phyloP scores from a whole-genome alignment of 2,888 invertebrate genomes.

The Hirtodrosophila histrioides region DNA sequence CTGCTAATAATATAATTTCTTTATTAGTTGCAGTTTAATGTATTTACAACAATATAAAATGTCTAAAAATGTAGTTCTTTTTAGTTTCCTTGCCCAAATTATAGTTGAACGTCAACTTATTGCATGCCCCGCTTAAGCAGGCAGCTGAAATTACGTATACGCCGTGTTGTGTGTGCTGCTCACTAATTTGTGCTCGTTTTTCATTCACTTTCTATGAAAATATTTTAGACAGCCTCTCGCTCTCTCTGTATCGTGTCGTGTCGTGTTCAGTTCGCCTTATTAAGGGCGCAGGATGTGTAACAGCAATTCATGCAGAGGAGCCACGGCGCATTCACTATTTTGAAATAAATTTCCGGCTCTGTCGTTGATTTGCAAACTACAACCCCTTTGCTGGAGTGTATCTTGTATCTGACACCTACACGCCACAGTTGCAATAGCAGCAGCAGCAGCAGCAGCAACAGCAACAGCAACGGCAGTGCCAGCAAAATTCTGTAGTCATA shows the following conservation, averaged over 20 bases:
- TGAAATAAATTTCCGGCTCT: slow-evolving; percentile 76
- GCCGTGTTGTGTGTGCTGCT: slow-evolving; percentile 35
- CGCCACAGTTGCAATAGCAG: slow-evolving; percentile 40
- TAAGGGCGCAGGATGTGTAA: slow-evolving; percentile 46
- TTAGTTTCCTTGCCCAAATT: slow-evolving; percentile 17
- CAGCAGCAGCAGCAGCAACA: neutral
- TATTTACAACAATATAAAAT: too few relatives aligned
- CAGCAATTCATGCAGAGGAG: slow-evolving; percentile 35
- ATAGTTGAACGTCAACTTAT: slow-evolving; percentile 31
- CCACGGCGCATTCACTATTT: slow-evolving; percentile 61
- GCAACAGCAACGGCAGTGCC: slow-evolving; percentile 12
- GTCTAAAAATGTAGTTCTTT: too few relatives aligned
- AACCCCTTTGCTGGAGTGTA: slow-evolving; percentile 24
- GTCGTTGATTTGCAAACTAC: slow-evolving; percentile 69
- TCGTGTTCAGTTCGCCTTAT: slow-evolving; percentile 53
- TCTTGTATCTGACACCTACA: slow-evolving; percentile 64
- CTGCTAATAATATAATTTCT: too few relatives aligned
- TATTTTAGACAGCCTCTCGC: slow-evolving; percentile 1
- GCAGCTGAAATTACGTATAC: slow-evolving; percentile 48
- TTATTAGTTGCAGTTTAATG: too few relatives aligned
- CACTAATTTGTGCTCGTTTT: slow-evolving; percentile 58
- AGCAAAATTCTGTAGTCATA: slow-evolving; percentile 67
- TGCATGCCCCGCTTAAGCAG: slow-evolving; percentile 23
- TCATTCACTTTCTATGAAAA: slow-evolving; percentile 29
- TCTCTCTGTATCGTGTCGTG: slow-evolving; percentile 5